Evolutionary conservation across 2,888 invertebrate genomes (phyloP).

Genomic region (Drosophila testacea): DNA sequence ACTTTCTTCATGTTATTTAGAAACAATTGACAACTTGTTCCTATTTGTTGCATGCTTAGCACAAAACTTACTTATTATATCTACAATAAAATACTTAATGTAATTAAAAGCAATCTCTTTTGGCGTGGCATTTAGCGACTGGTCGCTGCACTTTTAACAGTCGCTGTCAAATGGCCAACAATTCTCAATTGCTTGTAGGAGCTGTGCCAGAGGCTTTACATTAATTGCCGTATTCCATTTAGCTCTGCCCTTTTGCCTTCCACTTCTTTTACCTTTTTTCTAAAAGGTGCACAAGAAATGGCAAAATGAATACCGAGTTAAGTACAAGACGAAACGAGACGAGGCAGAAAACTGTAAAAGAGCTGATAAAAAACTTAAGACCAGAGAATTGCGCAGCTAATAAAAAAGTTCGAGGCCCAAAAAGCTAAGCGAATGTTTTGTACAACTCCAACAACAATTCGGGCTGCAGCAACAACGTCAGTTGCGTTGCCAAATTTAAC

Average conservation of each 20-base stretch:
- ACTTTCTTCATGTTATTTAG: neutral
- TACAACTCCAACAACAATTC: neutral
- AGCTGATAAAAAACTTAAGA: conserved; percentile 44
- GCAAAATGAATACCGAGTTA: conserved; percentile 49
- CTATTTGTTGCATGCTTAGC: neutral
- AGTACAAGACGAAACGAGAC: conserved; percentile 26
- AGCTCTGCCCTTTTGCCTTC: conserved; percentile 44
- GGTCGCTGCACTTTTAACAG: conserved; percentile 39
- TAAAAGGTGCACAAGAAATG: conserved; percentile 19
- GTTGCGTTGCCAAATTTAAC: conserved; percentile 34
- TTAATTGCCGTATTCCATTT: conserved; percentile 69
- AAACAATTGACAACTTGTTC: neutral
- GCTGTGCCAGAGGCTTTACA: conserved; percentile 67
- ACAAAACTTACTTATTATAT: conserved; percentile 10
- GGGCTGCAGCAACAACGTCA: neutral
- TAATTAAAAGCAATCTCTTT: conserved; percentile 62
- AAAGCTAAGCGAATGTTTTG: conserved; percentile 35
- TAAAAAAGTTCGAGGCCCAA: conserved; percentile 52
- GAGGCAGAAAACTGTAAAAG: conserved; percentile 50
- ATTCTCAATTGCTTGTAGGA: conserved; percentile 41
- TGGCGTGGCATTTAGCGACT: conserved; percentile 20
- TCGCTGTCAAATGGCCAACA: conserved; percentile 53
- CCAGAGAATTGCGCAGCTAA: conserved; percentile 52
- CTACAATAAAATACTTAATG: conserved; percentile 55
- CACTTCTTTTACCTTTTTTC: conserved; percentile 24